Conservation (phyloP, 1,140 invertebrate genomes). For the Drosophila mojavensis region DNA sequence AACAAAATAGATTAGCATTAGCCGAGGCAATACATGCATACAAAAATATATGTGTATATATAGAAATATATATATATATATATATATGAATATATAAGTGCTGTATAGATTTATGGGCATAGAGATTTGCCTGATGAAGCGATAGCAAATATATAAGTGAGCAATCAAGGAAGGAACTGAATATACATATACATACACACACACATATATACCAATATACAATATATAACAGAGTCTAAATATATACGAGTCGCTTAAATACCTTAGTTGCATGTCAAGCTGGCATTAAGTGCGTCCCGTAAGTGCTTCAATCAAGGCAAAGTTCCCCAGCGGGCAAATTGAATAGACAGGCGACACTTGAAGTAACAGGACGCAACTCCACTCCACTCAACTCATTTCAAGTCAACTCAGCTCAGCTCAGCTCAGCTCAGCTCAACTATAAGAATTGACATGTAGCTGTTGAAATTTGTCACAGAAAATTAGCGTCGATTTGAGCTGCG, state of each 20-base stretch:
- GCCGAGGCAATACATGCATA: constrained; percentile 19
- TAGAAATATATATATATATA: background rate
- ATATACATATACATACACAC: background rate
- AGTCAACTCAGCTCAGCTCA: background rate
- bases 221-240: too few species aligned
- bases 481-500: constrained; percentile 45
- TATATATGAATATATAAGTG: background rate
- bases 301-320: constrained; percentile 33
- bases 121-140: constrained; percentile 6
- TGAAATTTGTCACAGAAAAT: constrained; percentile 75
- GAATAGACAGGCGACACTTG: constrained; percentile 41
- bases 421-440: constrained; percentile 15
- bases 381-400: background rate
- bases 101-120: constrained; percentile 1
- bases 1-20: constrained; percentile 47
- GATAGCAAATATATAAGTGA: background rate
- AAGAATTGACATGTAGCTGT: constrained; percentile 66
- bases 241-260: constrained; percentile 32
- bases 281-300: constrained; percentile 48
- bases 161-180: background rate
- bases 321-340: constrained; percentile 36
- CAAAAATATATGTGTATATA: constrained; percentile 4
- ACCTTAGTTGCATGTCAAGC: constrained; percentile 57
- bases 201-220: background rate
- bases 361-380: background rate